These are phyloP conservation scores for Allenopithecus nigroviridis DNA, from an alignment of 2,797 vertebrate genomes.

Conservation along the genomic window DNA sequence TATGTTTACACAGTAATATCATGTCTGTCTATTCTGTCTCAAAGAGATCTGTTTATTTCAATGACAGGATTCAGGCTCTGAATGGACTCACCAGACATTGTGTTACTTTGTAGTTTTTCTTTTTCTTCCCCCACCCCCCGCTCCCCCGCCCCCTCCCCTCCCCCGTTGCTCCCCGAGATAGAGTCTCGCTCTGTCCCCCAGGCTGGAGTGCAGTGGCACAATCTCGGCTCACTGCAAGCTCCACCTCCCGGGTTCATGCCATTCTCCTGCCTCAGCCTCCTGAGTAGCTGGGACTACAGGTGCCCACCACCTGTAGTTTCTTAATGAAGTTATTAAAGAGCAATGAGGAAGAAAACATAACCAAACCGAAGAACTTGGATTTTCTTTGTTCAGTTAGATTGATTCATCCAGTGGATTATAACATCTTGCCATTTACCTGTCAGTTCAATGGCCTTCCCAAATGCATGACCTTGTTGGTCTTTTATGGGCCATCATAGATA, in stretches of 20 bases:
- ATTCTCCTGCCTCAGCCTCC: too few relatives aligned
- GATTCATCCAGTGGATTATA: slow-evolving; percentile 15
- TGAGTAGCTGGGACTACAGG: too few relatives aligned
- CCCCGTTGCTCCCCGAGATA: too few relatives aligned
- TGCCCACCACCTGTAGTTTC: not conserved
- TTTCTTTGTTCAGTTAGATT: not conserved
- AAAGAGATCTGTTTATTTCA: not conserved
- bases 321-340: not conserved
- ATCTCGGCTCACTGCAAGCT: too few relatives aligned
- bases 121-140: too few relatives aligned
- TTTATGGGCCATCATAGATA: slow-evolving; percentile 56
- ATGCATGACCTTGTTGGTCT: slow-evolving; percentile 56
- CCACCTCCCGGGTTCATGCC: too few relatives aligned
- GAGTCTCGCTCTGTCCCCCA: too few relatives aligned
- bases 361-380: not conserved
- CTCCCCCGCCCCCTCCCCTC: too few relatives aligned
- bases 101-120: not conserved
- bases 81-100: not conserved
- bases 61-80: not conserved
- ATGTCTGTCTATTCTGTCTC: not conserved
- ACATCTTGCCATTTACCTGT: not conserved
- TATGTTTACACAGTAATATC: not conserved
- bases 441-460: slow-evolving; percentile 50
- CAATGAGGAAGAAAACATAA: slow-evolving; percentile 1
- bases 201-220: too few relatives aligned